Base-by-base conservation (phyloP, 2,797 vertebrate genomes). In the Sebastes kiyomatsui region DNA sequence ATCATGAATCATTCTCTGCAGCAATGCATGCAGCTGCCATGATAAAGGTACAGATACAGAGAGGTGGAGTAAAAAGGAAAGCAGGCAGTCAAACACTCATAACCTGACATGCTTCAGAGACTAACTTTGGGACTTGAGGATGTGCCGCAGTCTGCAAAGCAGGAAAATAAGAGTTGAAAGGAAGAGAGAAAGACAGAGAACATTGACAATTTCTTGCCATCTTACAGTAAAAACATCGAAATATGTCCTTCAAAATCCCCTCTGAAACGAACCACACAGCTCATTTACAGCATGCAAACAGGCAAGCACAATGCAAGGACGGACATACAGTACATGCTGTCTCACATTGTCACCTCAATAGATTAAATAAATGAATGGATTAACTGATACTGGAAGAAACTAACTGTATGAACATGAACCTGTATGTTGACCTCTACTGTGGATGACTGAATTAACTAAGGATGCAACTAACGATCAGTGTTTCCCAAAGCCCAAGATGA, bases 51-150 rank as follows among this genome's bases (percentile, higher is more conserved):
- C 33, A 72, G n/a, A 14, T 5, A 56, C 18, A 76, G 27, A 42
- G 13, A 77, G 5, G n/a, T 55, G 23, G 14, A 61, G 23, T 35
- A 25, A 70, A 82, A 73, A 69, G 27, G 49, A 56, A 46, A 38
- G 46, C 22, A 46, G 8, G n/a, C 42, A 74, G 52, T 30, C 73
- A 77, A 66, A 75, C 79, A 70, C 16, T 67, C 38, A 67, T 20
- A 85, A 33, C 5, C 23, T 23, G 62, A 33, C 89, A 87, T 90
- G 91, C 87, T 80, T 76, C 73, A 91, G 77, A 80, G 79, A 95
- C 94, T 94, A 85, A 95, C 94, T 95, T 95, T 93, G 83, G 86
- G 85, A 94, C 65, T 84, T 62, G 73, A 84, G n/a, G 76, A 80
- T 20, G 16, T 66, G 90, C 79, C 64, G 75, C 65, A 55, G 68